These are phyloP conservation scores for Aethina tumida DNA, from an alignment of 1,140 invertebrate species.

Conservation along the genomic window DNA sequence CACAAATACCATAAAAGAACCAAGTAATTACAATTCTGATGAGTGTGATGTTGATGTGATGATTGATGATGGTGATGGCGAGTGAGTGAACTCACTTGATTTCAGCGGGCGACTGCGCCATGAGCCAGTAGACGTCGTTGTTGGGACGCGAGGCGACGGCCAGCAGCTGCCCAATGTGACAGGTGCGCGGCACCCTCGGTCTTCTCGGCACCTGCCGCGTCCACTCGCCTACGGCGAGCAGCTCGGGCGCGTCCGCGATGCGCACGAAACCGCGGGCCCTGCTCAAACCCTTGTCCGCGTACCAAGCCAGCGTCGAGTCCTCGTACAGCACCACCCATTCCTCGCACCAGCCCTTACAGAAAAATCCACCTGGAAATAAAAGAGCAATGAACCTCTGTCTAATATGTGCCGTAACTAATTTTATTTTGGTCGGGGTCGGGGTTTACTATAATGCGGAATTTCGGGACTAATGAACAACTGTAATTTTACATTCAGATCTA, in stretches of 20 bases:
- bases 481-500: no score
- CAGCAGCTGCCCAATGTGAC: slow-evolving; percentile 55
- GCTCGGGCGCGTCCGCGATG: slow-evolving; percentile 64
- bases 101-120: slow-evolving; percentile 32
- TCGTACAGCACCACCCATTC: slow-evolving; percentile 73
- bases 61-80: no score
- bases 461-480: no score
- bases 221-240: slow-evolving; percentile 67
- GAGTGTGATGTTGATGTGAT: no score
- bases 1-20: no score
- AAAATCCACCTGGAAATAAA: slow-evolving; percentile 50
- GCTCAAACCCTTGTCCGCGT: slow-evolving; percentile 49
- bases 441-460: no score
- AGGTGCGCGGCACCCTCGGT: slow-evolving; percentile 54
- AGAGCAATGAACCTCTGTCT: no score
- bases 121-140: slow-evolving; percentile 31
- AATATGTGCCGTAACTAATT: no score
- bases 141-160: slow-evolving; percentile 52
- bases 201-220: slow-evolving; percentile 58
- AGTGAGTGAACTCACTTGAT: slow-evolving; percentile 35
- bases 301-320: slow-evolving; percentile 70
- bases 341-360: slow-evolving; percentile 68
- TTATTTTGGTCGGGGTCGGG: no score
- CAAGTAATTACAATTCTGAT: no score
- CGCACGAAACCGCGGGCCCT: slow-evolving; percentile 43